Conservation (phyloP, 92 coral and sea anemone species). For the Parazoanthus atlanticus region DNA sequence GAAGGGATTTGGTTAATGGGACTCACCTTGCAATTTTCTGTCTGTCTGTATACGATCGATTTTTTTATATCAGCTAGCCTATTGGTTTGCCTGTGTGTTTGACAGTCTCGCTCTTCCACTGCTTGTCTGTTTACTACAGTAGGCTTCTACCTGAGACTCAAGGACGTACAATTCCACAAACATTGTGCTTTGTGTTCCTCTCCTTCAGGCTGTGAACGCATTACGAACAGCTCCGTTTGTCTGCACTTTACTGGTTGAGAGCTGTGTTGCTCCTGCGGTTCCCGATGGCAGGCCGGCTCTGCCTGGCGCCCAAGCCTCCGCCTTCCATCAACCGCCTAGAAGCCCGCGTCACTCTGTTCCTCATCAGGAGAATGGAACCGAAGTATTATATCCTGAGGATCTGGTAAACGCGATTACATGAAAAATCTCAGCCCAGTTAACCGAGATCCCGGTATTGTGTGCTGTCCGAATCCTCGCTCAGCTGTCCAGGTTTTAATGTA, state of each 20-base stretch:
- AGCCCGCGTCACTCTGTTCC: constrained; percentile 59
- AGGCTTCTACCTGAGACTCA: too few relatives aligned
- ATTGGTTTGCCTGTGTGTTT: too few relatives aligned
- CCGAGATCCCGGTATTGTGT: too few relatives aligned
- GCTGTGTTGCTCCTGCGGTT: constrained; percentile 79
- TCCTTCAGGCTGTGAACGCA: constrained; percentile 77
- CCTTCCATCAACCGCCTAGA: constrained; percentile 81
- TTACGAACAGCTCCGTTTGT: constrained; percentile 86
- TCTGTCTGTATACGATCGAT: too few relatives aligned
- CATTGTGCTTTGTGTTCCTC: not conserved
- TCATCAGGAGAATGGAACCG: constrained; percentile 51
- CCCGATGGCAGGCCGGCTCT: constrained; percentile 86
- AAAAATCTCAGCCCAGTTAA: not conserved
- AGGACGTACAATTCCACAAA: too few relatives aligned
- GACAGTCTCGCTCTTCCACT: too few relatives aligned
- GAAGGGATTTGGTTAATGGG: too few relatives aligned
- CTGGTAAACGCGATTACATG: not conserved
- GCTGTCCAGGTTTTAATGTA: too few relatives aligned
- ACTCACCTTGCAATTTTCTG: too few relatives aligned
- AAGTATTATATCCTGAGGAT: constrained; percentile 33
- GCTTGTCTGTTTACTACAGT: too few relatives aligned
- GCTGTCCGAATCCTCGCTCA: too few relatives aligned
- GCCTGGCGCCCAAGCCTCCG: constrained; percentile 88
- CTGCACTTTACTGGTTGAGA: constrained; percentile 77
- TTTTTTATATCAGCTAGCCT: too few relatives aligned